Percentiles rank a stretch among this genome's conserved stretches.
Evolutionary conservation across 1,140 invertebrate genomes (phyloP).

Genomic region (Trachymyrmex cornetzi): DNA sequence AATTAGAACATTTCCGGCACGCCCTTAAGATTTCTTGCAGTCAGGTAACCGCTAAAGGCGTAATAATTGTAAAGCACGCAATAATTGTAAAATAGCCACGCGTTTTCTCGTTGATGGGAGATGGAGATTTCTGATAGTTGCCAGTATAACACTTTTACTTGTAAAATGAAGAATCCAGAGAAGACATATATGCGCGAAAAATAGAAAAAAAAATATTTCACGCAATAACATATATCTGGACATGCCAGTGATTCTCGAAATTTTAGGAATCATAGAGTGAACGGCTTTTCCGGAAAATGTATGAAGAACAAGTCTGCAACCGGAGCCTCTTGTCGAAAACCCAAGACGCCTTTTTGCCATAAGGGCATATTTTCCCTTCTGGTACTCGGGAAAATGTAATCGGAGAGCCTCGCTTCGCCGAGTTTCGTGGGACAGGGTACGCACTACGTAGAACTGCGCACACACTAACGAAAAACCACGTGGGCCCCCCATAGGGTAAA

Average conservation of each 20-base stretch:
- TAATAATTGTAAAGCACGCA: slow-evolving; percentile 65
- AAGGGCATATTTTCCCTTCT: slow-evolving; percentile 51
- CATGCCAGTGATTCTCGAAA: background rate
- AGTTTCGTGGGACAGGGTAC: slow-evolving; percentile 52
- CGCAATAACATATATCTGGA: background rate
- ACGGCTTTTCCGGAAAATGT: slow-evolving; percentile 7
- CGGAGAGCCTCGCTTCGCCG: slow-evolving; percentile 65
- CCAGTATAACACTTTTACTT: background rate
- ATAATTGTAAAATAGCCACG: slow-evolving; percentile 60
- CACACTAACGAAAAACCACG: slow-evolving; percentile 75
- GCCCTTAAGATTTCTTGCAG: slow-evolving; percentile 31
- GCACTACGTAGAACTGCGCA: slow-evolving; percentile 55
- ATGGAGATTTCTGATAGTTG: background rate
- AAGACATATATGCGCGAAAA: background rate
- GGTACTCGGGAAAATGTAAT: slow-evolving; percentile 75
- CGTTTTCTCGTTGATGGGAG: background rate
- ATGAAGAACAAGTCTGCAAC: slow-evolving; percentile 18
- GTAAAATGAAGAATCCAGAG: background rate
- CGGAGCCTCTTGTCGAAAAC: slow-evolving; percentile 40
- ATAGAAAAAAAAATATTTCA: background rate
- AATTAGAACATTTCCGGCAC: slow-evolving; percentile 75
- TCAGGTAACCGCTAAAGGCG: slow-evolving; percentile 38
- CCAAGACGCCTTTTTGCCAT: slow-evolving; percentile 17
- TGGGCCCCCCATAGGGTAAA: slow-evolving; percentile 82
- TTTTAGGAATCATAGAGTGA: background rate